Conservation (phyloP, 2,113 vertebrate genomes). For the Sinocyclocheilus rhinocerous region DNA sequence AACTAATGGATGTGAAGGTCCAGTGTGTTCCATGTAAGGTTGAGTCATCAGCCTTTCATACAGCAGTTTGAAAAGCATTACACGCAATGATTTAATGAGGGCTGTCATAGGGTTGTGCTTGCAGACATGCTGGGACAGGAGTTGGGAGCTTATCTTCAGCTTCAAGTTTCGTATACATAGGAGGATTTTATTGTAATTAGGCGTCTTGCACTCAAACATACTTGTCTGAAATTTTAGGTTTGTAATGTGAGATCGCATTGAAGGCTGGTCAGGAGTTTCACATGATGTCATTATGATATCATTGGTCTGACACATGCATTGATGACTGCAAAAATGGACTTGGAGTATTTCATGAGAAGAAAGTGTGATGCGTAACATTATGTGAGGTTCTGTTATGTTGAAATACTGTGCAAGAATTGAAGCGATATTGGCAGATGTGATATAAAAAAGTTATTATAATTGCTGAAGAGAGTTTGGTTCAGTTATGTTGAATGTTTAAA, state of each 20-base stretch:
- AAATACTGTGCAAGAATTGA: no score
- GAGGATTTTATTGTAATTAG: constrained; percentile 6
- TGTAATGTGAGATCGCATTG: background rate
- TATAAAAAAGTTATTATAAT: background rate
- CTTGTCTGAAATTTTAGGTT: background rate
- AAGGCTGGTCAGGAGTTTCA: background rate
- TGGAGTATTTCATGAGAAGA: background rate
- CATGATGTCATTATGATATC: constrained; percentile 15
- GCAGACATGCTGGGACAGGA: constrained; percentile 20
- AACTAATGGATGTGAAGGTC: background rate
- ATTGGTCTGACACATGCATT: background rate
- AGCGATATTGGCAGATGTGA: no score
- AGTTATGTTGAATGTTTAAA: background rate
- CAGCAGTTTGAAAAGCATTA: constrained; percentile 8
- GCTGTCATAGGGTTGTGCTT: background rate
- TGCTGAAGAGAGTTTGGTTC: background rate
- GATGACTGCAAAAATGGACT: background rate
- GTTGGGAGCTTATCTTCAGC: background rate
- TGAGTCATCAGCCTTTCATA: constrained; percentile 13
- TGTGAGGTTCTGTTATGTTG: background rate
- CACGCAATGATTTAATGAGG: background rate
- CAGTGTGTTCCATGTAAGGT: background rate
- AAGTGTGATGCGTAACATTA: background rate
- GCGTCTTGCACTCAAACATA: background rate
- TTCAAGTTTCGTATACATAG: background rate